Evolutionary conservation across 2,113 vertebrate genomes (phyloP).

Genomic region (Piprites chloris): DNA sequence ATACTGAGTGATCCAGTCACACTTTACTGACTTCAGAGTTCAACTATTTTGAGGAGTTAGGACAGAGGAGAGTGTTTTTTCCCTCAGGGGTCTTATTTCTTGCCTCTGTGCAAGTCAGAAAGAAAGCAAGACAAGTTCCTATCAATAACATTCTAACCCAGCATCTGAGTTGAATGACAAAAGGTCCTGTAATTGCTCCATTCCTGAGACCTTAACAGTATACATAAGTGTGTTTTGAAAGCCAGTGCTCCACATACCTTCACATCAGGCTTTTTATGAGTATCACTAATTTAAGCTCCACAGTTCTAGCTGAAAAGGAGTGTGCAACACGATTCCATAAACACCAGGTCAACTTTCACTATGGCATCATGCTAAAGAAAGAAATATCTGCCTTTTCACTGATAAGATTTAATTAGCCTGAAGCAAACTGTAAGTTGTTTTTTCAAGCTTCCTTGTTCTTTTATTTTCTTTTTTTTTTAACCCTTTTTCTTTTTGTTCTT

Average conservation of each 20-base stretch:
- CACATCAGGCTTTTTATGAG: slow-evolving; percentile 1
- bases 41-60: slow-evolving; percentile 33
- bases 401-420: slow-evolving; percentile 59
- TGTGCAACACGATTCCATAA: background rate
- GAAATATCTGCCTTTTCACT: background rate
- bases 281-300: background rate
- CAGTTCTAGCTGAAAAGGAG: background rate
- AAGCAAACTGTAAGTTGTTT: slow-evolving; percentile 43
- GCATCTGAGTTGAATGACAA: slow-evolving; percentile 38
- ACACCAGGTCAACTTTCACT: background rate
- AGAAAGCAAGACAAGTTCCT: slow-evolving; percentile 32
- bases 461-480: background rate
- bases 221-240: background rate
- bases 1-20: background rate
- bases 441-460: slow-evolving; percentile 17
- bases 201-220: slow-evolving; percentile 4
- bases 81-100: slow-evolving; percentile 28
- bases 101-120: slow-evolving; percentile 24
- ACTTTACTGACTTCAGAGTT: slow-evolving; percentile 47
- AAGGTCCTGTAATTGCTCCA: background rate
- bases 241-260: background rate
- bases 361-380: slow-evolving; percentile 5
- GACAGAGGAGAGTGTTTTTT: background rate
- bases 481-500: background rate
- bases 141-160: slow-evolving; percentile 10